Base-by-base conservation (phyloP, 2,113 vertebrate species). In the Conger conger region DNA sequence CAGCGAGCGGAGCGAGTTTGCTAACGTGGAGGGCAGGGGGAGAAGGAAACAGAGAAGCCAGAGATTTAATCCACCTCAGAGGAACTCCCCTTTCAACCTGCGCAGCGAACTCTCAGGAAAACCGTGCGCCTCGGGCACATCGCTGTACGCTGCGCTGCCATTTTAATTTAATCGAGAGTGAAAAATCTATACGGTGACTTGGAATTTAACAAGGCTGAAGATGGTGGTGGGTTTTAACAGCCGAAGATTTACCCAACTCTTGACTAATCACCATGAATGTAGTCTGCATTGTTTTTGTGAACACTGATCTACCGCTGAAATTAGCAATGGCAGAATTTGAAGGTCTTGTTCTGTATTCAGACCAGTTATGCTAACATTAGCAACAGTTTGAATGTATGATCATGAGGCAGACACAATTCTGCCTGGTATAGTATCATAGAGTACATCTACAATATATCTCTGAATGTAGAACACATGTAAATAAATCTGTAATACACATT, bases 91-190 rank as follows among this genome's bases (percentile, higher is more conserved):
- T 95, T 93, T 94, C 93, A 94, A 95, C 94, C 94, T 93, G 89
- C 94, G 94, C 94, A 93, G 87, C 94, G 94, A 95, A 95, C 94
- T 94, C 88, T 91, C 93, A 95, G 93, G 94, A 93, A 94, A 95
- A 94, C 94, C 91, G 88, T 42, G 88, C 92, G 95, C 94, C 93
- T 89, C 89, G 94, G 94, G 93, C 93, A 94, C 92, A 93, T 92
- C 94, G 93, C 93, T 94, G 15, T 6, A 95, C 94, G 94, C 92
- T 91, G 91, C 88, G 93, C 93, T 94, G 93, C 94, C 94, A 94
- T 96, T 96, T 95, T 95, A 94, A 95, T 95, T 95, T 94, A 93
- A 95, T 94, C 92, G 94, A 93, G 94, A 93, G 93, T 92, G 93
- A 93, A 92, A 96, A 95, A 95, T 94, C 94, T 93, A 95, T 94